Conservation (phyloP, 2,113 vertebrate genomes). For the Galbula dea region DNA sequence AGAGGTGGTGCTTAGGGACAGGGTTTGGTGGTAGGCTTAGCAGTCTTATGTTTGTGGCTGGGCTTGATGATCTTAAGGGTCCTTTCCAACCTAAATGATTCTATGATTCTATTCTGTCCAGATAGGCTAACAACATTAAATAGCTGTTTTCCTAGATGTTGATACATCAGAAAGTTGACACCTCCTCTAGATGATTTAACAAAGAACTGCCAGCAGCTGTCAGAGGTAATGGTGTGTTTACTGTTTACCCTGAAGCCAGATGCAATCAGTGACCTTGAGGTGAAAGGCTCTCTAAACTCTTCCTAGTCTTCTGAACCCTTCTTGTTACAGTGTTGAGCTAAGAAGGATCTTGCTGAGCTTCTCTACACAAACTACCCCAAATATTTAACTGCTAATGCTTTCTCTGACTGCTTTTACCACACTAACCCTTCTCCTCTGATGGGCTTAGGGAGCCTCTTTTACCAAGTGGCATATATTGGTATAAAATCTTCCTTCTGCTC, state of each 20-base stretch:
- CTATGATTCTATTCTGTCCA: neutral
- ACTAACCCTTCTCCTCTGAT: neutral
- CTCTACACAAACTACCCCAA: neutral
- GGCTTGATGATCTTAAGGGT: neutral
- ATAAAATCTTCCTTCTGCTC: neutral
- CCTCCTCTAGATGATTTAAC: neutral
- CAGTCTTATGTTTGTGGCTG: neutral
- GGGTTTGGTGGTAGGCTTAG: neutral
- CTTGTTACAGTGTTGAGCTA: neutral
- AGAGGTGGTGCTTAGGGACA: neutral
- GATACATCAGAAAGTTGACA: conserved; percentile 2
- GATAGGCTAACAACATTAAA: neutral
- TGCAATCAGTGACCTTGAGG: conserved; percentile 1
- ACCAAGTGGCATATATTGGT: neutral
- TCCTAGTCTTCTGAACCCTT: neutral
- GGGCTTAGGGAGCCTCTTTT: neutral
- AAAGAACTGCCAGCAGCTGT: conserved; percentile 11
- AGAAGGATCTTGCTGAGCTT: neutral
- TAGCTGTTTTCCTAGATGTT: neutral
- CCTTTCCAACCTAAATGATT: neutral
- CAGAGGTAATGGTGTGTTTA: neutral
- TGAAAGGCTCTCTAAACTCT: neutral
- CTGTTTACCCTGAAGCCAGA: conserved; percentile 8
- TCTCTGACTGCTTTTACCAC: neutral
- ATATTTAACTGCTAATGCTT: neutral